phyloP scores from a whole-genome alignment of 1,140 invertebrate species.

The Philotrypesis tridentata region DNA sequence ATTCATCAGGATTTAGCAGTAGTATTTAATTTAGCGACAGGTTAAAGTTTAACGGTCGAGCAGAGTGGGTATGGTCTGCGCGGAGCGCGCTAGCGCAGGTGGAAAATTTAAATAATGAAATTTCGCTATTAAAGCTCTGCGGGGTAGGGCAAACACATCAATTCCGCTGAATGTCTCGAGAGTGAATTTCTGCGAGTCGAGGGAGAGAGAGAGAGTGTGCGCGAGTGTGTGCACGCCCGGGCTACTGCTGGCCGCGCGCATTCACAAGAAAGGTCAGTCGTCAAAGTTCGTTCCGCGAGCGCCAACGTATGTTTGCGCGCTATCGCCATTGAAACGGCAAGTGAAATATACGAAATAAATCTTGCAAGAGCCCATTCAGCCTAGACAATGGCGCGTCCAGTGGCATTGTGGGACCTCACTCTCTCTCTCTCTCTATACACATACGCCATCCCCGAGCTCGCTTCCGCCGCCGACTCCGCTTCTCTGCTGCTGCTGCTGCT shows the following conservation, averaged over 20 bases:
- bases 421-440: too few relatives aligned
- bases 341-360: slow-evolving; percentile 76
- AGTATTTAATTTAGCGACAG: background rate
- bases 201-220: background rate
- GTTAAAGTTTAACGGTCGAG: slow-evolving; percentile 1
- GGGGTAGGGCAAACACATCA: slow-evolving; percentile 38
- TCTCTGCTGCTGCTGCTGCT: too few relatives aligned
- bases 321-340: slow-evolving; percentile 73
- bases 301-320: slow-evolving; percentile 57
- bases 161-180: slow-evolving; percentile 28
- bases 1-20: slow-evolving; percentile 5
- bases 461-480: slow-evolving; percentile 1
- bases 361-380: slow-evolving; percentile 73
- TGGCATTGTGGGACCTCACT: slow-evolving; percentile 67
- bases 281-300: slow-evolving; percentile 59
- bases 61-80: background rate
- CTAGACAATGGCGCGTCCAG: slow-evolving; percentile 72
- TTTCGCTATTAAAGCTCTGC: slow-evolving; percentile 35
- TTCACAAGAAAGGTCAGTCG: slow-evolving; percentile 59
- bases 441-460: slow-evolving; percentile 58
- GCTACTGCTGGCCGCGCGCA: too few relatives aligned
- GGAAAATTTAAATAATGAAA: slow-evolving; percentile 36
- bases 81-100: background rate
- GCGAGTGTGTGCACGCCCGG: too few relatives aligned
- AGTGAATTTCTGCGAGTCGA: slow-evolving; percentile 10